Percentiles rank a stretch among this genome's conserved stretches.
Conservation (phyloP, 2,797 vertebrate species). For the Falco concolor region DNA sequence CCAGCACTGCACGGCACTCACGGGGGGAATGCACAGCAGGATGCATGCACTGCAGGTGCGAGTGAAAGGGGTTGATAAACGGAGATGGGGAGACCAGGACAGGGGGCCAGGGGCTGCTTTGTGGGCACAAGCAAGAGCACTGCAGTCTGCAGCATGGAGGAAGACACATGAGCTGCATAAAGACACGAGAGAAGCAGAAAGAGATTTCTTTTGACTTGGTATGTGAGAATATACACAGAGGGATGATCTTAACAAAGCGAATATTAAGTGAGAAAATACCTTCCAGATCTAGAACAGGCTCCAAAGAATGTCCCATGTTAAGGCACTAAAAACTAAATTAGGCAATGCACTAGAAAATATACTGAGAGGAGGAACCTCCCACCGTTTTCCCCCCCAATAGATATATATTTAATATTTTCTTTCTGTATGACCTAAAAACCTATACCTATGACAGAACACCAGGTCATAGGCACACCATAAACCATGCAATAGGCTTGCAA, state of each 20-base stretch:
- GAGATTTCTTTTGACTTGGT: background rate
- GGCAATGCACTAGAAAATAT: background rate
- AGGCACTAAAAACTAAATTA: background rate
- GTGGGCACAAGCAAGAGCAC: background rate
- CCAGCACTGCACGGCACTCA: background rate
- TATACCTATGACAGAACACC: background rate
- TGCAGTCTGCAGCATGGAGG: background rate
- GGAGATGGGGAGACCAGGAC: background rate
- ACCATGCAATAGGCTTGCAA: background rate
- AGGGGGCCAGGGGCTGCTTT: background rate
- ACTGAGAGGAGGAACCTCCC: background rate
- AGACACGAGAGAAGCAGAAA: background rate
- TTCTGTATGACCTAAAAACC: background rate
- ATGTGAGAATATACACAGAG: background rate
- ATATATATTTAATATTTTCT: background rate
- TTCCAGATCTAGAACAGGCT: background rate
- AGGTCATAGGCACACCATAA: background rate
- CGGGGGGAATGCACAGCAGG: accelerated
- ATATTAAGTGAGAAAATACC: background rate
- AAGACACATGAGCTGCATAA: background rate
- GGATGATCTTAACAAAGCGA: background rate
- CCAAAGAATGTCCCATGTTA: background rate
- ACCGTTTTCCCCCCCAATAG: accelerated
- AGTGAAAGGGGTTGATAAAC: background rate
- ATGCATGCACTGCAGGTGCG: accelerated